These are phyloP conservation scores for Neoseiulus cucumeris DNA, from an alignment of 1,140 invertebrate species.

Conservation along the genomic window DNA sequence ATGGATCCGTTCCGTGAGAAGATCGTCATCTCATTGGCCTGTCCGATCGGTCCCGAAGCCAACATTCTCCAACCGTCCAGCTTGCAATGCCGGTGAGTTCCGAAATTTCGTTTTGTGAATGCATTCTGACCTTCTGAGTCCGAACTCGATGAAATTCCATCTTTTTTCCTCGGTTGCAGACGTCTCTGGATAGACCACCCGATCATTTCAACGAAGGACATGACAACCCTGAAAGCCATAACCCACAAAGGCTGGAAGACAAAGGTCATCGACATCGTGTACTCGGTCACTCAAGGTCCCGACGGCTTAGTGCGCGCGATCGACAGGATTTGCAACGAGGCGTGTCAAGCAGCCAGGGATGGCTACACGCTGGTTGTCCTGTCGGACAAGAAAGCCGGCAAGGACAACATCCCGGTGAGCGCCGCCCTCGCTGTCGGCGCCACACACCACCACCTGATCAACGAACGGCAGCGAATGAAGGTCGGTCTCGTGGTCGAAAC, in stretches of 20 bases:
- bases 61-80: constrained; percentile 80
- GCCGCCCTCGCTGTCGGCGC: constrained; percentile 70
- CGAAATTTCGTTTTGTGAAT: too few relatives aligned
- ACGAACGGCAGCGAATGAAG: constrained; percentile 84
- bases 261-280: constrained; percentile 74
- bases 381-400: constrained; percentile 56
- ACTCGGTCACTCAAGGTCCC: constrained; percentile 43
- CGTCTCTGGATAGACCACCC: constrained; percentile 82
- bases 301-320: constrained; percentile 54
- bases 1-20: constrained; percentile 98
- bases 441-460: constrained; percentile 85
- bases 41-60: constrained; percentile 53
- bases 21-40: constrained; percentile 84
- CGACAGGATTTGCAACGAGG: constrained; percentile 55
- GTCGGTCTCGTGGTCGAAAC: constrained; percentile 81
- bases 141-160: neutral
- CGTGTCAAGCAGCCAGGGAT: constrained; percentile 49
- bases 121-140: too few relatives aligned
- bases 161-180: constrained; percentile 11
- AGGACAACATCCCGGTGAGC: constrained; percentile 38
- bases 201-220: constrained; percentile 71
- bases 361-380: constrained; percentile 72
- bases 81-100: constrained; percentile 49
- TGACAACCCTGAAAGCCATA: constrained; percentile 64
- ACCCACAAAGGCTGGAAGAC: constrained; percentile 76